Conservation (phyloP, 2,888 invertebrate genomes). For the Malthinus seriepunctatus region DNA sequence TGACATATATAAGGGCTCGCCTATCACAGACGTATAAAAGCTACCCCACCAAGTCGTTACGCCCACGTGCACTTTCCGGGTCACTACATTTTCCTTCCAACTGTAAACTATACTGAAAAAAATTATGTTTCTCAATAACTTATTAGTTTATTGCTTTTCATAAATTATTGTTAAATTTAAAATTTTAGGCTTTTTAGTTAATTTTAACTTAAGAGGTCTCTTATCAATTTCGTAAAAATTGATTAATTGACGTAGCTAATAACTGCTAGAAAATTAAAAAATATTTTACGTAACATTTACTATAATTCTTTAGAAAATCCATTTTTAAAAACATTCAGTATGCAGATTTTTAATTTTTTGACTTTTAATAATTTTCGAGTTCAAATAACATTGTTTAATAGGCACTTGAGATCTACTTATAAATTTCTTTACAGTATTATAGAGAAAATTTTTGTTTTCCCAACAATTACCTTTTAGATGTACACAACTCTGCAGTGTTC, state of each 20-base stretch:
- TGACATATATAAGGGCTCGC: slow-evolving; percentile 41
- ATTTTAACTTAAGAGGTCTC: not conserved
- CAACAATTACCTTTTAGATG: slow-evolving; percentile 25
- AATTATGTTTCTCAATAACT: slow-evolving; percentile 35
- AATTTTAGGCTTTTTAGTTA: too few species aligned
- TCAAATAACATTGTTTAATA: not conserved
- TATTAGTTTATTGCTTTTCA: slow-evolving; percentile 28
- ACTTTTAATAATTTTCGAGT: not conserved
- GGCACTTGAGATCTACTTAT: too few species aligned
- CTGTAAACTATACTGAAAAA: slow-evolving; percentile 44
- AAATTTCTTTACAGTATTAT: not conserved
- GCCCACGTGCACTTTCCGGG: slow-evolving; percentile 54
- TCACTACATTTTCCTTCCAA: slow-evolving; percentile 51
- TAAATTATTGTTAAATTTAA: not conserved
- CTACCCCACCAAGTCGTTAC: slow-evolving; percentile 50
- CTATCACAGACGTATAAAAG: slow-evolving; percentile 26
- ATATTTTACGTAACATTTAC: too few species aligned
- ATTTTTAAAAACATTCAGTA: not conserved
- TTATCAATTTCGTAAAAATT: not conserved
- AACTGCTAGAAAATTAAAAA: too few species aligned
- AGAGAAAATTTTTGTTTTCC: slow-evolving; percentile 3
- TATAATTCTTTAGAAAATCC: too few species aligned
- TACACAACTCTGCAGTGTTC: slow-evolving; percentile 17
- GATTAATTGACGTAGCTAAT: too few species aligned
- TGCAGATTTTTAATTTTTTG: not conserved